Evolutionary conservation across 2,113 vertebrate genomes (phyloP), one percentile per base, ranked within the genome.

Genomic region (Centropus unirufus): DNA sequence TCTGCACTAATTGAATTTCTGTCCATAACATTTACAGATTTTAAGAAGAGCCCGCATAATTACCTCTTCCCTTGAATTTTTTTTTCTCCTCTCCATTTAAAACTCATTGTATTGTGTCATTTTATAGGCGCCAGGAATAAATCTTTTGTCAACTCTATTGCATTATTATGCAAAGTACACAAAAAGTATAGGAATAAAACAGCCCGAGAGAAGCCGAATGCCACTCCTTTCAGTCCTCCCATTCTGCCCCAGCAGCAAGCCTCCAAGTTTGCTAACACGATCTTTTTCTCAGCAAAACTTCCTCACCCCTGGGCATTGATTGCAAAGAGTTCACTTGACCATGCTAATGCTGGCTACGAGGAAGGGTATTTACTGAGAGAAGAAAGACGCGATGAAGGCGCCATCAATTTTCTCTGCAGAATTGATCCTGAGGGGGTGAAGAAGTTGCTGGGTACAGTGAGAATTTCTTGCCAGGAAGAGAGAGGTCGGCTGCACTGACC

Each of bases 151-250:
- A 90, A 82, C 66, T 93, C 92, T 94, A 96, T 96, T 95, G 92
- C 91, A 97, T 97, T 97, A 95, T 96, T 97, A 97, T 97, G 97
- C 96, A 96, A 96, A 96, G 84, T 93, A 80, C 90, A 95, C 90
- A 93, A 95, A 95, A 94, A 96, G 63, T 75, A 52, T 79, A 86
- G 66, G 64, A 90, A 92, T 72, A 90, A 96, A 96, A 58, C 87
- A 93, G 51, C 63, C 75, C 0, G 1, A 70, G 90, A 95, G 83
- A 69, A 95, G 92, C 36, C 0, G 2, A 73, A 72, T 15, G 85
- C 72, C 40, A 47, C 3, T 96, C 79, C 73, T 95, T 95, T 90
- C 93, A 97, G 67, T 21, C 55, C 49, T 61, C 80, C 79, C 47
- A 15, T 29, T 32, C 78, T 89, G 76, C 63, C 87, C 59, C 92